Base-by-base conservation (phyloP, 2,797 vertebrate species). In the Triplophysa yarkandensis region DNA sequence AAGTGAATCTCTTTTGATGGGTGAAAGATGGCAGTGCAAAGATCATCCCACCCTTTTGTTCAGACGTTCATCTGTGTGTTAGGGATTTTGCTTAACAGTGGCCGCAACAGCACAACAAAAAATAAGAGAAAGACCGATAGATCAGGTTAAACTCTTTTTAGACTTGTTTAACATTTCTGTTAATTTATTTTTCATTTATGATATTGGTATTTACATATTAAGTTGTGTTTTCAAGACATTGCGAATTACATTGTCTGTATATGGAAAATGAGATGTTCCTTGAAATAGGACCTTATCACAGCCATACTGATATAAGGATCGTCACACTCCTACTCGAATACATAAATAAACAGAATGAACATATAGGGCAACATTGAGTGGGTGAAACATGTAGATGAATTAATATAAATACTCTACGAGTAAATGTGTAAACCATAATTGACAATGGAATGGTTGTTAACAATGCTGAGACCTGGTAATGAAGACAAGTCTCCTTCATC, bases 81-180 rank as follows among this genome's bases (percentile, higher is more conserved):
- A 30, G 16, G 39, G 32, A 23, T 60, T 61, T 62, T 41, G 39
- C 25, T 16, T n/a, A 34, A 25, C 41, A 72, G 7, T 32, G 21
- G 19, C 9, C 41, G 19, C 36, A 65, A 90, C 80, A 82, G 80
- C 52, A 46, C 44, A 63, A 80, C 55, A 48, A 28, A 54, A 17
- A 75, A 10, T 71, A 55, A 34, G 16, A 46, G 9, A 55, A n/a
- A 50, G 32, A 23, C n/a, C 3, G 34, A 4, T 46, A 2, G 36
- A 17, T 34, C 25, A 21, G 30, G 36, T 7, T 44, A 23, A 32
- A 44, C 39, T 10, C 2, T 1, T 5, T 48, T 48, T n/a, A n/a
- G n/a, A n/a, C n/a, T n/a, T n/a, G n/a, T n/a, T n/a, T n/a, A n/a
- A n/a, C n/a, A n/a, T n/a, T n/a, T n/a, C n/a, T n/a, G n/a, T n/a